Conservation (phyloP, 35 echinoderm and acorn worm species). For the Apostichopus californicus region DNA sequence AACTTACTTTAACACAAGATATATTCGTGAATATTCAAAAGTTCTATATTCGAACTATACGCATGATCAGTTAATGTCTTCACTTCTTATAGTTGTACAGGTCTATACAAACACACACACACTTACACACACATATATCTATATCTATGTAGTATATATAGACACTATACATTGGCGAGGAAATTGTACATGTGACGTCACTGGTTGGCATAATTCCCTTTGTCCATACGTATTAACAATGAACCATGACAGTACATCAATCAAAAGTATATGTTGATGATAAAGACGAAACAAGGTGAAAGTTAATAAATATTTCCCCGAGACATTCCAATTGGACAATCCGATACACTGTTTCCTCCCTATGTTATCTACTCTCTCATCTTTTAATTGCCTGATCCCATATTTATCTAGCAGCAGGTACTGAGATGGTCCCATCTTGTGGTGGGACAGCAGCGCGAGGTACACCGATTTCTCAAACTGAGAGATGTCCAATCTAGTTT, state of each 20-base stretch:
- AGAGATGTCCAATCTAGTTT: constrained; percentile 30
- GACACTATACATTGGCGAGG: too few relatives aligned
- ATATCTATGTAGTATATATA: too few relatives aligned
- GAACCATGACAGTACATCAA: neutral
- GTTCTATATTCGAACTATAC: too few relatives aligned
- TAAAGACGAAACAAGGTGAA: neutral
- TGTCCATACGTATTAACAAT: neutral
- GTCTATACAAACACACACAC: too few relatives aligned
- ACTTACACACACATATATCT: too few relatives aligned
- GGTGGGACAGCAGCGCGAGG: constrained; percentile 17
- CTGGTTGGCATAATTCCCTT: constrained; percentile 1
- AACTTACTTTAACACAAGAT: too few relatives aligned
- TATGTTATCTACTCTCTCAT: neutral
- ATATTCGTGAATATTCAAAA: too few relatives aligned
- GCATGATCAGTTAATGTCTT: too few relatives aligned
- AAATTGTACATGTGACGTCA: neutral
- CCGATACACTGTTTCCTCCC: constrained; percentile 32
- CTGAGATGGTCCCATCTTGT: constrained; percentile 1
- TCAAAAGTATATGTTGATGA: neutral
- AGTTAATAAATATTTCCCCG: constrained; percentile 4
- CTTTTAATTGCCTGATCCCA: constrained; percentile 22
- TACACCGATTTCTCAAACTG: constrained; percentile 5
- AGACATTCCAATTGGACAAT: constrained; percentile 45
- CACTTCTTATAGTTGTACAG: too few relatives aligned
- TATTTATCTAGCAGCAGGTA: constrained; percentile 46